phyloP scores from a whole-genome alignment of 2,113 vertebrate genomes.

The Ailuropoda melanoleuca region DNA sequence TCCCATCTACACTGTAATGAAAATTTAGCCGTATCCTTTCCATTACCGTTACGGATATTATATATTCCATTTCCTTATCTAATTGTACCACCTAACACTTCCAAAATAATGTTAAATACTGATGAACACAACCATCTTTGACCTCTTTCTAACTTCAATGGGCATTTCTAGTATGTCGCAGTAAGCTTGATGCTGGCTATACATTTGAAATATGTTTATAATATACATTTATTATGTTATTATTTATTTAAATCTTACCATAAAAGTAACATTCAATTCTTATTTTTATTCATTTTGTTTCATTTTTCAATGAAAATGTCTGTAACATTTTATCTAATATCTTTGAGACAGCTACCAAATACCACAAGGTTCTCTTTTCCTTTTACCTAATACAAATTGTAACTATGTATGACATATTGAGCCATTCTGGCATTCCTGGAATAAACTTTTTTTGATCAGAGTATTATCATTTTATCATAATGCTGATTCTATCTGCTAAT shows the following conservation, averaged over 20 bases:
- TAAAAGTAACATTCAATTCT: neutral
- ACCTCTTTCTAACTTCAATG: neutral
- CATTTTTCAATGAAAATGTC: neutral
- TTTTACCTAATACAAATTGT: neutral
- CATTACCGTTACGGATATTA: neutral
- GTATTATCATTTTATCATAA: neutral
- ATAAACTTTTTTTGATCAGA: neutral
- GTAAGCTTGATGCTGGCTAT: neutral
- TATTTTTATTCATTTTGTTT: conserved; percentile 16
- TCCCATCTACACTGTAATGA: neutral
- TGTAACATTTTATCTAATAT: conserved; percentile 12
- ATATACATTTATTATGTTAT: neutral
- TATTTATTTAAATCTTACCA: neutral
- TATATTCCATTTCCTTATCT: neutral
- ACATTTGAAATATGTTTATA: neutral
- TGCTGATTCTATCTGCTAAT: neutral
- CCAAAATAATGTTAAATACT: neutral
- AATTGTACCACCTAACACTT: neutral
- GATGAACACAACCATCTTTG: neutral
- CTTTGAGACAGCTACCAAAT: neutral
- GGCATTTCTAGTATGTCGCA: neutral
- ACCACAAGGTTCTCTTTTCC: neutral
- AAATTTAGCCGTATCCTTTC: neutral
- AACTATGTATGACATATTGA: neutral
- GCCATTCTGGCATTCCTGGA: neutral